phyloP scores from a whole-genome alignment of 2,797 vertebrate species.

The Cygnus olor region DNA sequence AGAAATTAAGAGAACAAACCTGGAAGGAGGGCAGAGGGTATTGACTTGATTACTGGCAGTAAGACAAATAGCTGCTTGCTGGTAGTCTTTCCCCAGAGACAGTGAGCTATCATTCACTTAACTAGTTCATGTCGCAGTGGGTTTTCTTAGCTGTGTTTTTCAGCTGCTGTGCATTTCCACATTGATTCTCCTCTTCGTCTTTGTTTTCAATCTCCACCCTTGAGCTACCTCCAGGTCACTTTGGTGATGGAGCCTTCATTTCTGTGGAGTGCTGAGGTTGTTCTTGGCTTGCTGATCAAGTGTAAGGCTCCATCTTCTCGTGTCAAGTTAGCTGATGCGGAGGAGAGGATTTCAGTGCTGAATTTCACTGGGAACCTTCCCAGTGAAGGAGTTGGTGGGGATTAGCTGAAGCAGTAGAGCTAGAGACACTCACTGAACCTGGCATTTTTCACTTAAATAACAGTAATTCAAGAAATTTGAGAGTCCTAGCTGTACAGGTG shows the following conservation, averaged over 20 bases:
- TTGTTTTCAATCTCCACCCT: not conserved
- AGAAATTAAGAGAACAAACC: too few species aligned
- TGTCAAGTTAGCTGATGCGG: not conserved
- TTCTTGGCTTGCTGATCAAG: too few species aligned
- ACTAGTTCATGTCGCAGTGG: fast-evolving
- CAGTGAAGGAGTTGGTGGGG: too few species aligned
- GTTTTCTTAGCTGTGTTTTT: not conserved
- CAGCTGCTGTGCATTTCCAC: fast-evolving
- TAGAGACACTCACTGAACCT: not conserved
- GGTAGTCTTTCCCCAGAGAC: fast-evolving
- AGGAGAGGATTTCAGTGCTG: not conserved
- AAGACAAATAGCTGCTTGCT: not conserved
- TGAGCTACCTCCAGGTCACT: not conserved
- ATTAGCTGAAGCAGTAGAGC: not conserved
- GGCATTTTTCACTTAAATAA: not conserved
- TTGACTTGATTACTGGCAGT: not conserved
- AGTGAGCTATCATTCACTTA: too few species aligned
- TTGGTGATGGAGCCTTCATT: not conserved
- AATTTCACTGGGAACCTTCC: not conserved
- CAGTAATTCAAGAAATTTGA: not conserved
- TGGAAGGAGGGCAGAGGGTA: not conserved
- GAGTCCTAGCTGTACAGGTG: too few species aligned
- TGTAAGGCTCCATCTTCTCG: fast-evolving
- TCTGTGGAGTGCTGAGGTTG: not conserved
- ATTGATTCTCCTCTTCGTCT: fast-evolving